Evolutionary conservation across 2,888 invertebrate species (phyloP).

Genomic region (Erpobdella octoculata): DNA sequence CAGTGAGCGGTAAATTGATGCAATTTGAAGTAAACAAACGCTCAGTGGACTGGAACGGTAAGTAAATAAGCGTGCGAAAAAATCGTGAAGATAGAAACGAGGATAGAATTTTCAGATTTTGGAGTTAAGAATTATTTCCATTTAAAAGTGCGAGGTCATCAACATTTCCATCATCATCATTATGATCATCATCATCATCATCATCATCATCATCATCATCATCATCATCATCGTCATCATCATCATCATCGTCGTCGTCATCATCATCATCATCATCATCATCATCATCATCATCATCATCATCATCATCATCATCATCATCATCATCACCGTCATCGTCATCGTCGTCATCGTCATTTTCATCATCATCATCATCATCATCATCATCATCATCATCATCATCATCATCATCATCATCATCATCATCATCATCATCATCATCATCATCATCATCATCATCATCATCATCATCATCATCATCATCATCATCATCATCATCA

Average conservation of each 20-base stretch:
- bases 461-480: background rate
- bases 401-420: background rate
- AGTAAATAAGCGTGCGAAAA: too few relatives aligned
- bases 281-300: background rate
- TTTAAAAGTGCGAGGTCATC: too few relatives aligned
- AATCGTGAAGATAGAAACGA: too few relatives aligned
- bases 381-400: slow-evolving; percentile 25
- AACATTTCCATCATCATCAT: too few relatives aligned
- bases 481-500: background rate
- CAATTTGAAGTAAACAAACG: too few relatives aligned
- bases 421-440: background rate
- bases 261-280: background rate
- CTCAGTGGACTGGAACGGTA: too few relatives aligned
- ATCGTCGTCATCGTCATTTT: background rate
- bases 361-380: background rate
- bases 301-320: background rate
- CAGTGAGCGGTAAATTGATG: too few relatives aligned
- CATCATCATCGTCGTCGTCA: slow-evolving; percentile 4
- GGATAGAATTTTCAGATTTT: too few relatives aligned
- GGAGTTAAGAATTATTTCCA: too few relatives aligned
- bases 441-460: background rate
- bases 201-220: too few relatives aligned
- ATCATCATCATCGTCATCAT: background rate
- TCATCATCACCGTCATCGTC: background rate
- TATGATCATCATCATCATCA: too few relatives aligned